Evolutionary conservation across 2,113 vertebrate genomes (phyloP).

Genomic region (Lanius collurio): DNA sequence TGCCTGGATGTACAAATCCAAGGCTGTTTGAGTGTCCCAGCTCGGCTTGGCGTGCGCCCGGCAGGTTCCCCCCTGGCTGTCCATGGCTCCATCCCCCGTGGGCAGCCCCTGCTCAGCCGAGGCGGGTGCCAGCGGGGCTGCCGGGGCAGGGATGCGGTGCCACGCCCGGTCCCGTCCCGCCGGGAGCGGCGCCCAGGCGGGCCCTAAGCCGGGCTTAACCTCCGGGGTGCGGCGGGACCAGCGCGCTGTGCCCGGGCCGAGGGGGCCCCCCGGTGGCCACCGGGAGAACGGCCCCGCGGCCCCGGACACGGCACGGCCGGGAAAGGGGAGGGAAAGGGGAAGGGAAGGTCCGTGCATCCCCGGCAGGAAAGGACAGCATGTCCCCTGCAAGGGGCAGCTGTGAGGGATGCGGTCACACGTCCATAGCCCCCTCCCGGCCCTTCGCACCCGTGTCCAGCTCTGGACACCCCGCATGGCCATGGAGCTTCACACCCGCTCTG

Average conservation of each 20-base stretch:
- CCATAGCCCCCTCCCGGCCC: accelerated
- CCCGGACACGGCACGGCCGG: background rate
- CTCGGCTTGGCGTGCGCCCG: background rate
- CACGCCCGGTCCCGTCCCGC: no score
- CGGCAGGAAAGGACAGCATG: background rate
- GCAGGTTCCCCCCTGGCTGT: background rate
- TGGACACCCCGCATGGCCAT: accelerated
- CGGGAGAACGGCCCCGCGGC: background rate
- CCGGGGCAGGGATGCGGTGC: background rate
- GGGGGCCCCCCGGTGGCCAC: constrained; percentile 16
- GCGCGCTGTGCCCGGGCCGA: background rate
- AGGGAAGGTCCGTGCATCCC: background rate
- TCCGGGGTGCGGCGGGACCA: no score
- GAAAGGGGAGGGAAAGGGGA: no score
- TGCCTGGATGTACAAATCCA: accelerated
- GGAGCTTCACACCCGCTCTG: background rate
- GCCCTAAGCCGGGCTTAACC: no score
- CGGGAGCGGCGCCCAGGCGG: background rate
- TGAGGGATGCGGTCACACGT: background rate
- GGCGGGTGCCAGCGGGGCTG: background rate
- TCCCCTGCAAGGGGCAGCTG: background rate
- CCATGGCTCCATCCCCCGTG: background rate
- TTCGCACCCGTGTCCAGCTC: background rate
- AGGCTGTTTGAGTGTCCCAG: background rate
- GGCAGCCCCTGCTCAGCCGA: no score